Evolutionary conservation across 2,797 vertebrate genomes (phyloP), one percentile per base, ranked within the genome.

Genomic region (Acanthopagrus latus): DNA sequence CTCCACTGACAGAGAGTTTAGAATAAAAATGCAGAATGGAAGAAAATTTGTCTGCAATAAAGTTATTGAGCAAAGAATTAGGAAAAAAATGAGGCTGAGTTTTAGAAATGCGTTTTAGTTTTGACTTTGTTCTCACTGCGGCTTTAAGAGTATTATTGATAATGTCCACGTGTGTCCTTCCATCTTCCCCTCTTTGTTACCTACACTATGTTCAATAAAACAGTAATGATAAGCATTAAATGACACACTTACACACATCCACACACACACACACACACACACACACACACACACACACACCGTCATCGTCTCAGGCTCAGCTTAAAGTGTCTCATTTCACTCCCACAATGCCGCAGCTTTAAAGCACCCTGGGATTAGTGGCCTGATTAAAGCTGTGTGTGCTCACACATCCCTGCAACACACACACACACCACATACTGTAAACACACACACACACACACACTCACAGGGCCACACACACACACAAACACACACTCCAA

Each of bases 371-470:
- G 76, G 83, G 90, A 92, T 87, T 86, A 91, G 78, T 85, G 81
- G 76, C 68, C 76, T 90, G 87, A 89, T 91, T 89, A 89, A 86
- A 90, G 85, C 71, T 76, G 80, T 44, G 7, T 86, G 81, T 73
- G 78, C 80, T 76, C 80, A 76, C 83, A 86, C 73, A 77, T 78
- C 66, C 64, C 41, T 41, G 23, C 23, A 77, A 76, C 64, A 82
- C 64, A 82, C 64, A 82, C 64, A 82, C 73, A 74, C 84, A 85
- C 44, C 71, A 67, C 81, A 71, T 64, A 77, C 64, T 64, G 70
- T 74, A 78, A 75, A 83, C 68, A 69, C 77, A 79, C 33, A 38
- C 33, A 79, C 33, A 38, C 33, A 38, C 33, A 38, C 56, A 64
- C 12, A 44, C 51, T 18, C 55, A 23, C 27, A 7, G 47, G 55